Conservation (phyloP, 2,797 vertebrate species). For the Anolis apletophallus region DNA sequence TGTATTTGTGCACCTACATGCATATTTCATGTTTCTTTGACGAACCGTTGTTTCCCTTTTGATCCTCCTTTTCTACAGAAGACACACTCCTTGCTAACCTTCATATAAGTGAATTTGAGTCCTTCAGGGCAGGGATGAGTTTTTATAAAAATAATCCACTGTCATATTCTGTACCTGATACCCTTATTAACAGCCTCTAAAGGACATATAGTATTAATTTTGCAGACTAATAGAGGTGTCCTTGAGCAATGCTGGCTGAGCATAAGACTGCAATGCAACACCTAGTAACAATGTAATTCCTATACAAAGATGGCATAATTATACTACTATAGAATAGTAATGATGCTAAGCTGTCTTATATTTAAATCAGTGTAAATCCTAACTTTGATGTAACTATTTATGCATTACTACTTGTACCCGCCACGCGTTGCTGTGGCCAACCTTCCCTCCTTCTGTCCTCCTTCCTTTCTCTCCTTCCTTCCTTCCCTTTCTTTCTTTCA, state of each 20-base stretch:
- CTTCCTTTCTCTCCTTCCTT: too few species aligned
- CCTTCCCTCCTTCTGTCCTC: too few species aligned
- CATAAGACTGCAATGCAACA: neutral
- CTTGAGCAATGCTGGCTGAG: neutral
- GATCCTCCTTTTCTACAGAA: neutral
- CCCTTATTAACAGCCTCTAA: neutral
- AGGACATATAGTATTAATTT: neutral
- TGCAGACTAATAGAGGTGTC: too few species aligned
- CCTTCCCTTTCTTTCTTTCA: too few species aligned
- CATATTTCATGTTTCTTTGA: conserved; percentile 38
- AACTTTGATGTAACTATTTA: too few species aligned
- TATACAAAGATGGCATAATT: neutral
- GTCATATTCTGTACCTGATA: neutral
- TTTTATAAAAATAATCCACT: neutral
- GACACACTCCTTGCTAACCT: conserved; percentile 5
- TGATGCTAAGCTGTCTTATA: neutral
- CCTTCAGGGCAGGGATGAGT: neutral
- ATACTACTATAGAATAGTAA: neutral
- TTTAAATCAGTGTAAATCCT: neutral
- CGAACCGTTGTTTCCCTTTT: neutral
- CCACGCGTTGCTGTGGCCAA: too few species aligned
- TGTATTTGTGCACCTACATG: conserved; percentile 5
- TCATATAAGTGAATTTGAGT: neutral
- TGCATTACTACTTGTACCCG: too few species aligned
- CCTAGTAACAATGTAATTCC: neutral